phyloP scores from a whole-genome alignment of 2,888 invertebrate genomes.

The Trilocha varians region DNA sequence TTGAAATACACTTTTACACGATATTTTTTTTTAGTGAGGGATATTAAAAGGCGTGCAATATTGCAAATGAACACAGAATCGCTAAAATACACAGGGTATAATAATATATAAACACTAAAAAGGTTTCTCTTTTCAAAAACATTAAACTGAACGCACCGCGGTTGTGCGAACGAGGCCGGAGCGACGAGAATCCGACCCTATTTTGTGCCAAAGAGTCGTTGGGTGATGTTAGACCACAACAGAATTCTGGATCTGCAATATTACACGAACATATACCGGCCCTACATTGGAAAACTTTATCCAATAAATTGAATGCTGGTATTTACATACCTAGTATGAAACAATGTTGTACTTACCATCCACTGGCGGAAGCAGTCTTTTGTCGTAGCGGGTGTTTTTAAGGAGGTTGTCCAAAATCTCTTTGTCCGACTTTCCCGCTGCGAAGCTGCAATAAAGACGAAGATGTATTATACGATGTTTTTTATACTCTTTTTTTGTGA shows the following conservation, averaged over 20 bases:
- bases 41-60: conserved; percentile 36
- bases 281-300: neutral
- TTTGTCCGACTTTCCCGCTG: conserved; percentile 93
- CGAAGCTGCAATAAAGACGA: conserved; percentile 80
- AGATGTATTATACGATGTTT: conserved; percentile 7
- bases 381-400: conserved; percentile 91
- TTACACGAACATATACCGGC: conserved; percentile 33
- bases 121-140: conserved; percentile 72
- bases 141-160: conserved; percentile 75
- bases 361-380: conserved; percentile 91
- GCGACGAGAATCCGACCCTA: conserved; percentile 65
- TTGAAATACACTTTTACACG: neutral
- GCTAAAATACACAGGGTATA: conserved; percentile 38
- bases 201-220: conserved; percentile 81
- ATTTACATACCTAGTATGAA: neutral
- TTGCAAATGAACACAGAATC: conserved; percentile 36
- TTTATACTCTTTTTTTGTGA: conserved; percentile 11
- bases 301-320: neutral
- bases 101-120: conserved; percentile 18
- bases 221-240: conserved; percentile 88
- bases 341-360: conserved; percentile 75
- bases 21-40: conserved; percentile 10
- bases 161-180: conserved; percentile 72
- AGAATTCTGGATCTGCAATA: conserved; percentile 92
- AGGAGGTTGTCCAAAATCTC: conserved; percentile 93